Conservation (phyloP, 2,113 vertebrate genomes). For the Manacus vitellinus region DNA sequence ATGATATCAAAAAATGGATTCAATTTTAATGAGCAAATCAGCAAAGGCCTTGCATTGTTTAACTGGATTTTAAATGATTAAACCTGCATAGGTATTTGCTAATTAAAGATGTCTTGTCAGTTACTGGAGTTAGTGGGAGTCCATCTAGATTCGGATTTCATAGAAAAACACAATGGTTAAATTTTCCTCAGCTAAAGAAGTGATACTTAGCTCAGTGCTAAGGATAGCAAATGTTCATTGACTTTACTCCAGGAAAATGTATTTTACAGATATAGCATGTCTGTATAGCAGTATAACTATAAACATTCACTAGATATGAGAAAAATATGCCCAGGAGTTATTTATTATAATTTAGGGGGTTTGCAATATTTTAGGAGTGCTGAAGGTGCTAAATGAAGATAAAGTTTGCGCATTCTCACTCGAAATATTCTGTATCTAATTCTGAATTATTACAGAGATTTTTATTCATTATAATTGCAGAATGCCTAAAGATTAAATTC, state of each 20-base stretch:
- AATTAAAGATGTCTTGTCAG: not conserved
- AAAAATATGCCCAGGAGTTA: not conserved
- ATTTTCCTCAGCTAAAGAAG: not conserved
- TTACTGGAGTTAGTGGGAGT: not conserved
- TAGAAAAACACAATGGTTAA: not conserved
- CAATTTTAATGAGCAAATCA: not conserved
- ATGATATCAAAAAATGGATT: not conserved
- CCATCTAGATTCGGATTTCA: not conserved
- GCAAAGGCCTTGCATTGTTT: not conserved
- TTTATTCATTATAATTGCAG: constrained; percentile 64
- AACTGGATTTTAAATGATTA: not conserved
- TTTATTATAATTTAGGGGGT: not conserved
- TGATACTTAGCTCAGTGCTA: not conserved
- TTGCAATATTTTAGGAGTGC: not conserved
- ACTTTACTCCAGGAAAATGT: not conserved
- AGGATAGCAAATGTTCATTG: not conserved
- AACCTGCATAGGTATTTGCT: not conserved
- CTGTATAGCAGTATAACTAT: not conserved
- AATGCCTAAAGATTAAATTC: constrained; percentile 66
- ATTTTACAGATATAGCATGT: not conserved
- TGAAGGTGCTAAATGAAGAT: constrained; percentile 33
- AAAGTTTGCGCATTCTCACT: constrained; percentile 32
- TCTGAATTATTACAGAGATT: constrained; percentile 61
- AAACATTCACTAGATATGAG: not conserved
- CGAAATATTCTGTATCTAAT: constrained; percentile 19